Conservation (phyloP, 2,797 vertebrate species). For the Lacerta agilis region DNA sequence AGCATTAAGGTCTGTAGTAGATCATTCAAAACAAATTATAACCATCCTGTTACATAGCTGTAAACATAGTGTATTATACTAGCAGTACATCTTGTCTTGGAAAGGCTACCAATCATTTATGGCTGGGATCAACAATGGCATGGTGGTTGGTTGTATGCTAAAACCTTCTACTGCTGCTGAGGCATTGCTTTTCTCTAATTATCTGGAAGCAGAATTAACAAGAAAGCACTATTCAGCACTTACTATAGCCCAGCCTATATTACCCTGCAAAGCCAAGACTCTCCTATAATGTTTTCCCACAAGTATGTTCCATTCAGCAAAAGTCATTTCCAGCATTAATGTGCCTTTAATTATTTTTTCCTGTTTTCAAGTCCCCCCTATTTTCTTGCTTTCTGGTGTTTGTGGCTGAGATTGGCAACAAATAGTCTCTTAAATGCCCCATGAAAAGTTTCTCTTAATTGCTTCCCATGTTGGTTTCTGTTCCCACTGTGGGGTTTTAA, state of each 20-base stretch:
- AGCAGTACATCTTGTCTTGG: not conserved
- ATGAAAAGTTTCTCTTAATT: not conserved
- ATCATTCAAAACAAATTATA: too few relatives aligned
- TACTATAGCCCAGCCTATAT: not conserved
- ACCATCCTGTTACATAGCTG: not conserved
- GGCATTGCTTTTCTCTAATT: not conserved
- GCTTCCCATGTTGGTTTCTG: not conserved
- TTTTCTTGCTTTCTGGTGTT: too few relatives aligned
- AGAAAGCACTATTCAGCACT: too few relatives aligned
- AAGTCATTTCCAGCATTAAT: not conserved
- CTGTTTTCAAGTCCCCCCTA: too few relatives aligned
- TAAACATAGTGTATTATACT: not conserved
- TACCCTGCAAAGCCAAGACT: not conserved
- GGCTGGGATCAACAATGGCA: not conserved
- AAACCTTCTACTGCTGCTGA: too few relatives aligned
- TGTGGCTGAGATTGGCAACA: not conserved
- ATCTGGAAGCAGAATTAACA: not conserved
- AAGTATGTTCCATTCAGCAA: not conserved
- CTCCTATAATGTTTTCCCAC: not conserved
- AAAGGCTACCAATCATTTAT: too few relatives aligned
- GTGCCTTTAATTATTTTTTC: too few relatives aligned
- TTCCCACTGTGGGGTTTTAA: not conserved
- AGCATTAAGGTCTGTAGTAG: too few relatives aligned
- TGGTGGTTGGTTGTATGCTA: not conserved
- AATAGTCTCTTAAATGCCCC: not conserved